phyloP scores from a whole-genome alignment of 2,797 vertebrate species.

The Galagoides demidoff region DNA sequence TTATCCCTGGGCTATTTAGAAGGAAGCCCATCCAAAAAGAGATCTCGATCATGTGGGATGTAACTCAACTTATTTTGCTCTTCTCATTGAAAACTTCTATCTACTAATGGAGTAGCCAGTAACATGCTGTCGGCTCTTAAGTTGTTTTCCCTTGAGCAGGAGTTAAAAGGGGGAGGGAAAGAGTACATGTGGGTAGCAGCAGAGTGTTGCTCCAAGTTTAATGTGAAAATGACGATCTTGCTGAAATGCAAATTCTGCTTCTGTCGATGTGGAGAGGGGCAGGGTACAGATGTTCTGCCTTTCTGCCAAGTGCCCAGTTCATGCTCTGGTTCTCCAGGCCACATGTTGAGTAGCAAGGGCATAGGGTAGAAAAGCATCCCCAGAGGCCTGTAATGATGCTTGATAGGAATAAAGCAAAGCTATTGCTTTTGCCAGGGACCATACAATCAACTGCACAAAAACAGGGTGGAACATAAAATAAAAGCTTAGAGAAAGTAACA shows the following conservation, averaged over 20 bases:
- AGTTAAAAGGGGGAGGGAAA: not conserved
- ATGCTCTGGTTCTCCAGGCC: not conserved
- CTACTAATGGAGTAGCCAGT: not conserved
- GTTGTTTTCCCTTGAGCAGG: not conserved
- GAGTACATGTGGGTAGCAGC: not conserved
- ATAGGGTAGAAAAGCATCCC: not conserved
- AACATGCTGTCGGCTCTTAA: not conserved
- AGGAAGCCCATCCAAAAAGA: not conserved
- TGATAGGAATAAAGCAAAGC: slow-evolving; percentile 3
- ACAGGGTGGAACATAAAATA: not conserved
- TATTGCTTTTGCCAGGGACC: not conserved
- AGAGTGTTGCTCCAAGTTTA: slow-evolving; percentile 41
- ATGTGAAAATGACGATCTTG: not conserved
- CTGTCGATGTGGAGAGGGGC: not conserved
- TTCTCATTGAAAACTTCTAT: slow-evolving; percentile 17
- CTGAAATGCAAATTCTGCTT: slow-evolving; percentile 42
- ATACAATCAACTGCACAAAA: not conserved
- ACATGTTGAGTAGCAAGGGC: not conserved
- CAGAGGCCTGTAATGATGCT: not conserved
- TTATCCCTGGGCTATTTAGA: not conserved
- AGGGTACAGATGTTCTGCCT: not conserved
- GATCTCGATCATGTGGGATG: not conserved
- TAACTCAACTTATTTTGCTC: not conserved
- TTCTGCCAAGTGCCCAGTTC: not conserved
- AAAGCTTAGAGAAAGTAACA: not conserved